phyloP scores from a whole-genome alignment of 2,888 invertebrate genomes.

The Liopterus haemorrhoidalis region DNA sequence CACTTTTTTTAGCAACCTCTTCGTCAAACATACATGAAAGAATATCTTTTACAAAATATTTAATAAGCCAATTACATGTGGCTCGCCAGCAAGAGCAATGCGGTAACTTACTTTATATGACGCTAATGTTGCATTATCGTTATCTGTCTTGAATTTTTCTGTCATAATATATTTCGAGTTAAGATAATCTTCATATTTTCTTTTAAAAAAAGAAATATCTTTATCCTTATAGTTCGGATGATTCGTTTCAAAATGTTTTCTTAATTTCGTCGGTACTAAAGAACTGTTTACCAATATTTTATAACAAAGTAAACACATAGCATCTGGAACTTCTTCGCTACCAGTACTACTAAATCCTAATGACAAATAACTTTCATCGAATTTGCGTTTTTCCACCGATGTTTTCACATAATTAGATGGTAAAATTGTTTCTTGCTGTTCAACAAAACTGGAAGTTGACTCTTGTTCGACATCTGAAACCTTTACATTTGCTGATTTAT shows the following conservation, averaged over 20 bases:
- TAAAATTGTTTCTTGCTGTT: too few relatives aligned
- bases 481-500: too few relatives aligned
- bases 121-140: constrained; percentile 35
- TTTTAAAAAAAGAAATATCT: neutral
- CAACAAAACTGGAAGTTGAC: too few relatives aligned
- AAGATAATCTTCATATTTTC: neutral
- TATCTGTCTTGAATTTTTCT: constrained; percentile 32
- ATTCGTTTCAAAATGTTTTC: neutral
- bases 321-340: too few relatives aligned
- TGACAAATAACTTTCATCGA: too few relatives aligned
- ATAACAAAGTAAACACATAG: neutral
- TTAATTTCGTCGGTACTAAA: neutral
- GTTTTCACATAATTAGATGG: too few relatives aligned
- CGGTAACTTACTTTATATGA: constrained; percentile 34
- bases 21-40: constrained; percentile 36
- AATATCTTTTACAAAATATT: constrained; percentile 29
- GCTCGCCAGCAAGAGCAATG: constrained; percentile 27
- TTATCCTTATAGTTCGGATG: neutral
- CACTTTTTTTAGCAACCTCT: constrained; percentile 37
- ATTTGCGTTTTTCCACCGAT: too few relatives aligned
- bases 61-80: constrained; percentile 36
- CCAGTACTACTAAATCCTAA: too few relatives aligned
- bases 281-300: neutral
- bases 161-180: constrained; percentile 29
- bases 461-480: too few relatives aligned